Evolutionary conservation across 2,113 vertebrate species (phyloP), one percentile per base, ranked within the genome.

Genomic region (Tor tambroides): DNA sequence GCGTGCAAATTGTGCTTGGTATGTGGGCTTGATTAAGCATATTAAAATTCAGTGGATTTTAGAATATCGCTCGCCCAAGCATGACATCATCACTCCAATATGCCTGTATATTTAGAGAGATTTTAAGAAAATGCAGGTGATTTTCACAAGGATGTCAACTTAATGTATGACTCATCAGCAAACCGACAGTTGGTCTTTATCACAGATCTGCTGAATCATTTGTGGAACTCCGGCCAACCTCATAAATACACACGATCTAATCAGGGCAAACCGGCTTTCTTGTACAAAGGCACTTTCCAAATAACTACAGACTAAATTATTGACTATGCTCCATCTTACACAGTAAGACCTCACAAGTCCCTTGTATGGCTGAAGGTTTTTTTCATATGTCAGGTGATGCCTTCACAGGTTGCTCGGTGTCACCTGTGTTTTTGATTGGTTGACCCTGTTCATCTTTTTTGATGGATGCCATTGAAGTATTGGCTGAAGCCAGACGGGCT

Each of bases 231-330:
- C 14, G 8, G 59, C 59, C 6, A n/a, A 28, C 14, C 54, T 28
- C 32, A 26, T 49, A 38, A 46, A 43, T 17, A 69, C 28, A 46
- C 59, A 63, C 35, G 67, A 69, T 26, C 35, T 19, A 82, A 65
- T 65, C 79, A 65, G 79, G 56, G 6, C 35, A 43, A 43, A 81
- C 59, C 9, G n/a, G 46, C 81, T 54, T 71, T 71, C 43, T 71
- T 83, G 49, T 46, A 32, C 41, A 72, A 84, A 84, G 81, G 81
- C 65, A 84, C 81, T 32, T 69, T 72, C 11, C 46, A 83, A 67
- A 83, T 83, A 41, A 38, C 63, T 17, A 49, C 14, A 30, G 46
- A 78, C 26, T 54, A 78, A 21, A 54, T 78, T 10, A 28, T 30
- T 32, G 76, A 78, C 76, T 54, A 78, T 78, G 7, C 75, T 54